Evolutionary conservation across 2,797 vertebrate species (phyloP), one percentile per base, ranked within the genome.

Genomic region (Cuculus canorus): DNA sequence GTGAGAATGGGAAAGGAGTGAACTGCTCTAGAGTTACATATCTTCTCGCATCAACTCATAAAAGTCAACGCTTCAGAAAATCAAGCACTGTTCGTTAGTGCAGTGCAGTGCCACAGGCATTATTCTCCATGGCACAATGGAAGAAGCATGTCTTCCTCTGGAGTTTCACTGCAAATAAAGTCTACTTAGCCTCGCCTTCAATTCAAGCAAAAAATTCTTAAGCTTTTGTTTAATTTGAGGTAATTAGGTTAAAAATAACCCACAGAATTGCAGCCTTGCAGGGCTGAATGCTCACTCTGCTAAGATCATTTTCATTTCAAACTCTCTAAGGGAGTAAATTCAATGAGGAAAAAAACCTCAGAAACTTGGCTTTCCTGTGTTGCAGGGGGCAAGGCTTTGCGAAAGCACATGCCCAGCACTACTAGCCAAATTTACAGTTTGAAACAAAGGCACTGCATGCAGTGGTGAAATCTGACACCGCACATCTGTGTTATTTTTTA

Each of bases 191-290:
- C 79, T 54, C 27, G 15, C 52, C 53, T 83, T 70, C 77, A 92
- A 87, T 25, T 72, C 77, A 86, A 64, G 65, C 59, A 82, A 94
- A 94, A 92, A 75, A 66, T 5, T 56, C 37, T 78, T 45, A 82
- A 81, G 47, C n/a, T 90, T 96, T 80, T 66, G n/a, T 75, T 94
- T 92, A 95, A 95, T 72, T 92, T 3, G 3, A 81, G 57, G 81
- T 83, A 96, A 96, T 94, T 86, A 88, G 45, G 52, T 94, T 96
- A 94, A 97, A 97, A 97, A 95, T 90, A 95, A 82, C 75, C 18
- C 73, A 77, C 4, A 91, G 61, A 56, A 93, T 63, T 83, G 41
- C 23, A 93, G 90, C 73, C 48, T 94, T 32, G 28, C 50, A 91
- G 71, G 65, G 68, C 10, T 59, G 70, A 90, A 68, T 3, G 54